Percentiles rank a stretch among this genome's conserved stretches.
Evolutionary conservation across 1,140 invertebrate genomes (phyloP).

Genomic region (Ips nitidus): DNA sequence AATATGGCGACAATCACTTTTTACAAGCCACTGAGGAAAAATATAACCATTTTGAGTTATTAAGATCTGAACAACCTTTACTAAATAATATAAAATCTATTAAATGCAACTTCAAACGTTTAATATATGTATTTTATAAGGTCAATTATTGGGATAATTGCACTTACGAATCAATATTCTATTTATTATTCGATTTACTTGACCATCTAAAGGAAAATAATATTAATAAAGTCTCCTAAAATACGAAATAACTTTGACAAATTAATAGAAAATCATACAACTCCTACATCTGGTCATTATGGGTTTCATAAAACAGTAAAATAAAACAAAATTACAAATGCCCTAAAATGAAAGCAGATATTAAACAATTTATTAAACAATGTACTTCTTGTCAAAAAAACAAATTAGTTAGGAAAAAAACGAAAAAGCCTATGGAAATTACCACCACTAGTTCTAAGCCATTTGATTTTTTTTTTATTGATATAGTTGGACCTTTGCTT

Average conservation of each 20-base stretch:
- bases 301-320: constrained; percentile 8
- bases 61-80: background rate
- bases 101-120: background rate
- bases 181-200: background rate
- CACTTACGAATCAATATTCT: background rate
- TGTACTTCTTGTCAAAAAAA: constrained; percentile 48
- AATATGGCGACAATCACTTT: background rate
- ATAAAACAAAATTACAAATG: constrained; percentile 34
- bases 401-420: constrained; percentile 41
- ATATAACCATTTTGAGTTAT: background rate
- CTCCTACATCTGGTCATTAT: constrained; percentile 1
- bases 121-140: constrained; percentile 5
- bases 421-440: constrained; percentile 45
- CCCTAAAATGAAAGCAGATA: constrained; percentile 42
- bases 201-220: constrained; percentile 1
- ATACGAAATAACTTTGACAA: background rate
- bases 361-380: constrained; percentile 46
- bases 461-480: constrained; percentile 40
- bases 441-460: constrained; percentile 43
- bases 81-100: background rate
- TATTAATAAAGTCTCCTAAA: background rate
- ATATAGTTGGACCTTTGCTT: constrained; percentile 47
- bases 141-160: background rate
- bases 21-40: background rate
- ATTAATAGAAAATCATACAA: constrained; percentile 9